These are phyloP conservation scores for Muricea muricata DNA, from an alignment of 92 coral and sea anemone genomes.

Conservation along the genomic window DNA sequence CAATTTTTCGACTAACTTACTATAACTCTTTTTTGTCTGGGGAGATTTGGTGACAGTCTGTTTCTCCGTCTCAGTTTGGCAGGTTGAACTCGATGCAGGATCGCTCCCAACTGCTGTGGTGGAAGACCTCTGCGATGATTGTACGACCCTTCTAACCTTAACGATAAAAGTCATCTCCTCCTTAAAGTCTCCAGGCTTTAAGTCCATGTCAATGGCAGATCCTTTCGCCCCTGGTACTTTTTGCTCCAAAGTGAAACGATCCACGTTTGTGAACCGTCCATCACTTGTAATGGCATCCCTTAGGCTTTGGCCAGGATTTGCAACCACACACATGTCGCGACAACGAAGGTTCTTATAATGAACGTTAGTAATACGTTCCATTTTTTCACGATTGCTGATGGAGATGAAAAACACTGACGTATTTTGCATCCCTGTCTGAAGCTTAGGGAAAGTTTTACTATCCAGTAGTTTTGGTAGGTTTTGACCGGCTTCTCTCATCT, in stretches of 20 bases:
- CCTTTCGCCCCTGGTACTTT: neutral
- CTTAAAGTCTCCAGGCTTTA: neutral
- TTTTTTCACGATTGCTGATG: neutral
- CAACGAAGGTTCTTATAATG: neutral
- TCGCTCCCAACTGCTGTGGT: too few species aligned
- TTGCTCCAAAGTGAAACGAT: neutral
- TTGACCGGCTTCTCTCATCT: neutral
- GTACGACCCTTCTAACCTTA: neutral
- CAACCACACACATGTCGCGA: constrained; percentile 1
- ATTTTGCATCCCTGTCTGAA: too few species aligned
- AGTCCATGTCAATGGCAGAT: neutral
- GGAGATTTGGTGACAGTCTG: too few species aligned
- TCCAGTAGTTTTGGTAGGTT: neutral
- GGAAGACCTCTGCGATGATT: too few species aligned
- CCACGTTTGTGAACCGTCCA: neutral
- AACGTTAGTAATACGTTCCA: neutral
- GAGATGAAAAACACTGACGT: neutral
- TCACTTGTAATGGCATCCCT: neutral
- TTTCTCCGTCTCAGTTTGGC: too few species aligned
- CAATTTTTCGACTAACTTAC: neutral
- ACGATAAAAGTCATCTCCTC: neutral
- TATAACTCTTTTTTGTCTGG: too few species aligned
- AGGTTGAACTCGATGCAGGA: too few species aligned
- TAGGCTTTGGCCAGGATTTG: neutral
- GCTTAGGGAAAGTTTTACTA: neutral